These are phyloP conservation scores for Desmodus rotundus DNA, from an alignment of 2,113 vertebrate genomes.

Conservation along the genomic window DNA sequence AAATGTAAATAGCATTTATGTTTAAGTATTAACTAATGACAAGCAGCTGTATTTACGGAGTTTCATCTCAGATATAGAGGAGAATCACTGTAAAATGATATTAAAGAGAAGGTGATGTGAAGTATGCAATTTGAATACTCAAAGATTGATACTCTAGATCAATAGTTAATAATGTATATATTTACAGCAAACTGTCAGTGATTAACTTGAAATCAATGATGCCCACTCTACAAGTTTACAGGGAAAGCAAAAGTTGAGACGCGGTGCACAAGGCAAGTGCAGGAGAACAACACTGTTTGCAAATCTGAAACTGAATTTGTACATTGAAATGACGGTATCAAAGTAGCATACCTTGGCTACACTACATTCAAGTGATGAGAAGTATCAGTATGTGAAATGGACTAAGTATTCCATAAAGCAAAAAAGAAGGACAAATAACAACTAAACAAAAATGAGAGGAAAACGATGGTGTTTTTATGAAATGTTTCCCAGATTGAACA, in stretches of 20 bases:
- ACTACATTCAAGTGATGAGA: not conserved
- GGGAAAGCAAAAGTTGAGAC: not conserved
- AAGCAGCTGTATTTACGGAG: not conserved
- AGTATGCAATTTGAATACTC: not conserved
- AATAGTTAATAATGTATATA: not conserved
- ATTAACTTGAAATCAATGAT: not conserved
- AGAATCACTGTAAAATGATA: not conserved
- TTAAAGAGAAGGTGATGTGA: no score
- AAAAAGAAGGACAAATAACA: not conserved
- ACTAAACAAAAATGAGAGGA: not conserved
- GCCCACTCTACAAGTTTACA: not conserved
- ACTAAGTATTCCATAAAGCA: not conserved
- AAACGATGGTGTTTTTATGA: not conserved
- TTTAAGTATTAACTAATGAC: not conserved
- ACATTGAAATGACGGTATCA: not conserved
- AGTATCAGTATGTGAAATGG: not conserved
- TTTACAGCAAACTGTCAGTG: not conserved
- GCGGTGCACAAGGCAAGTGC: not conserved
- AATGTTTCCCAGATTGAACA: not conserved
- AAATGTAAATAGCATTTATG: not conserved
- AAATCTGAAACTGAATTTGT: not conserved
- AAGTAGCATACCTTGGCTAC: not conserved
- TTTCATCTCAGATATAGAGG: not conserved
- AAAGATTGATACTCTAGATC: not conserved
- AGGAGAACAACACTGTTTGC: not conserved